Evolutionary conservation across 2,888 invertebrate species (phyloP).

Genomic region (Cenopis cana): DNA sequence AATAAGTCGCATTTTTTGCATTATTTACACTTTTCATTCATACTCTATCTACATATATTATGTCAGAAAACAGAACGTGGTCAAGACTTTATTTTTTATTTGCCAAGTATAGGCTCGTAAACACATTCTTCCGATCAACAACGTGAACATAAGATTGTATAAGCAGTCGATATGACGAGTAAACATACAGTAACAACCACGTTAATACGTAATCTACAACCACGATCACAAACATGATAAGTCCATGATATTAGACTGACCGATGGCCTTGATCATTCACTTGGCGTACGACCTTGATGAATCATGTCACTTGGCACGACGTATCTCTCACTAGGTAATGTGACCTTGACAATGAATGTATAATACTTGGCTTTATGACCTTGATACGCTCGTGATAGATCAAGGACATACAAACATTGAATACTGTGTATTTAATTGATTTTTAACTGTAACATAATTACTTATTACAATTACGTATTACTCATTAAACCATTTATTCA

Average conservation of each 20-base stretch:
- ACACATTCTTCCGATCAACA: slow-evolving; percentile 50
- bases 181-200: slow-evolving; percentile 63
- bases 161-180: slow-evolving; percentile 62
- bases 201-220: slow-evolving; percentile 64
- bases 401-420: slow-evolving; percentile 4
- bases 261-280: background rate
- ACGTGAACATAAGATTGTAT: slow-evolving; percentile 61
- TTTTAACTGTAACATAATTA: background rate
- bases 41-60: no score
- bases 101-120: background rate
- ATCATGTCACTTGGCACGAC: background rate
- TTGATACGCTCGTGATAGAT: no score
- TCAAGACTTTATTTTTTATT: no score
- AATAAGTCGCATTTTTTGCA: no score
- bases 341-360: background rate
- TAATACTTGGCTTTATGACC: background rate
- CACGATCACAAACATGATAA: slow-evolving; percentile 55
- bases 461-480: slow-evolving; percentile 18
- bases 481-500: no score
- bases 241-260: slow-evolving; percentile 1
- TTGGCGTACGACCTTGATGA: background rate
- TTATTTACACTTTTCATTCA: no score
- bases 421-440: background rate
- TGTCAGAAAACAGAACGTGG: no score
- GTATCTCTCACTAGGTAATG: background rate